Evolutionary conservation across 2,797 vertebrate genomes (phyloP).

Genomic region (Rhadinocentrus ornatus): DNA sequence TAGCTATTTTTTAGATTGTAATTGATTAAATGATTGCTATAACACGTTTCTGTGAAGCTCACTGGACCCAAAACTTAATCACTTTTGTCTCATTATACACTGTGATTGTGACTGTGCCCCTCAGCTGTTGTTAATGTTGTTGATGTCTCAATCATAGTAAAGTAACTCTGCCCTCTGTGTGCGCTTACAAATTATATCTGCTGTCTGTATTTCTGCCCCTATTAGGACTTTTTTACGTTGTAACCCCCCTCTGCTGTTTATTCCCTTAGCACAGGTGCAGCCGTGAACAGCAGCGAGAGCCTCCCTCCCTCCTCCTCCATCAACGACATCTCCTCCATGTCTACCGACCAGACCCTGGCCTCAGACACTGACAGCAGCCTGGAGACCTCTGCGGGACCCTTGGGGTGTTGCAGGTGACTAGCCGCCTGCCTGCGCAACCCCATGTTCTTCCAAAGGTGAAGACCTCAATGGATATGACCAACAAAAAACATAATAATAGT

Average conservation of each 20-base stretch:
- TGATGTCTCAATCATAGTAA: conserved; percentile 15
- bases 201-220: conserved; percentile 28
- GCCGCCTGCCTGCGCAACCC: conserved; percentile 99
- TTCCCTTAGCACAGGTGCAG: conserved; percentile 99
- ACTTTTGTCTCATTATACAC: conserved; percentile 38
- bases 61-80: conserved; percentile 50
- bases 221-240: conserved; percentile 80
- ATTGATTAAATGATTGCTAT: neutral
- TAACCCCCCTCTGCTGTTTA: conserved; percentile 91
- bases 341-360: conserved; percentile 99
- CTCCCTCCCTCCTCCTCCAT: conserved; percentile 98
- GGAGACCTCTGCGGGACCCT: conserved; percentile 98
- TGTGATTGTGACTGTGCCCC: conserved; percentile 43
- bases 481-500: conserved; percentile 12
- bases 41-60: conserved; percentile 32
- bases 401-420: conserved; percentile 99
- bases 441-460: conserved; percentile 98
- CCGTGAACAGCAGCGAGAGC: conserved; percentile 99
- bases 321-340: conserved; percentile 99
- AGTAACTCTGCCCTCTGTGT: conserved; percentile 14
- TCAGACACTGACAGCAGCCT: conserved; percentile 99
- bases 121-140: conserved; percentile 46
- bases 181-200: conserved; percentile 9
- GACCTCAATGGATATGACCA: conserved; percentile 45
- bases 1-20: neutral